Conservation (phyloP, 2,113 vertebrate genomes). For the Chrysochloris asiatica region DNA sequence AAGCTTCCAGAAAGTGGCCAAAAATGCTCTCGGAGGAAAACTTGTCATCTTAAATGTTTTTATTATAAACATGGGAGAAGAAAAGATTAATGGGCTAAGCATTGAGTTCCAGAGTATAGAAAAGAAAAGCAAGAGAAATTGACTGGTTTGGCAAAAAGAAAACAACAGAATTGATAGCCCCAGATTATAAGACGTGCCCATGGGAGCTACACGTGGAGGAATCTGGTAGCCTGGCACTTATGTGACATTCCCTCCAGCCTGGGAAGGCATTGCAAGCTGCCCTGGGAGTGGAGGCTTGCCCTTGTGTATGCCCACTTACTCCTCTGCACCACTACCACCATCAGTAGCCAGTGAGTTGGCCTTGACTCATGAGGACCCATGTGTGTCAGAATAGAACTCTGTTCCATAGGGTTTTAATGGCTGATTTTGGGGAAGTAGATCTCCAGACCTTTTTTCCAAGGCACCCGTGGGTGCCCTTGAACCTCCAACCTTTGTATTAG, state of each 20-base stretch:
- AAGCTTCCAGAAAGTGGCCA: not conserved
- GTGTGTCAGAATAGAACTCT: not conserved
- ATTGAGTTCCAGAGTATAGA: not conserved
- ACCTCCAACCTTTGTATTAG: not conserved
- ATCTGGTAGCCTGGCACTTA: not conserved
- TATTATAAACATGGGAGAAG: not conserved
- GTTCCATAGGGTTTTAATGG: not conserved
- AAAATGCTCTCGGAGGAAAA: not conserved
- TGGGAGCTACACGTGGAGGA: rapidly evolving
- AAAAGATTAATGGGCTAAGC: not conserved
- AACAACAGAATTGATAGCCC: rapidly evolving
- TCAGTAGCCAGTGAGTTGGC: not conserved
- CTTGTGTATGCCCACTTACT: not conserved
- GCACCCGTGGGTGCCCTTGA: not conserved
- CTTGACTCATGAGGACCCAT: not conserved
- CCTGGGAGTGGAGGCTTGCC: not conserved
- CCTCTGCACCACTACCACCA: not conserved
- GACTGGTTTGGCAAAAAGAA: not conserved
- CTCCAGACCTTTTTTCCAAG: not conserved
- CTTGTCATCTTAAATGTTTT: not conserved
- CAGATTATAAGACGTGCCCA: rapidly evolving
- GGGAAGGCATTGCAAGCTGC: not conserved
- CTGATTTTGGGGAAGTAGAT: not conserved
- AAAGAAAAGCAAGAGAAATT: not conserved
- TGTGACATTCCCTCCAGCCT: not conserved